phyloP scores from a whole-genome alignment of 2,888 invertebrate species.

The Agapostemon virescens region DNA sequence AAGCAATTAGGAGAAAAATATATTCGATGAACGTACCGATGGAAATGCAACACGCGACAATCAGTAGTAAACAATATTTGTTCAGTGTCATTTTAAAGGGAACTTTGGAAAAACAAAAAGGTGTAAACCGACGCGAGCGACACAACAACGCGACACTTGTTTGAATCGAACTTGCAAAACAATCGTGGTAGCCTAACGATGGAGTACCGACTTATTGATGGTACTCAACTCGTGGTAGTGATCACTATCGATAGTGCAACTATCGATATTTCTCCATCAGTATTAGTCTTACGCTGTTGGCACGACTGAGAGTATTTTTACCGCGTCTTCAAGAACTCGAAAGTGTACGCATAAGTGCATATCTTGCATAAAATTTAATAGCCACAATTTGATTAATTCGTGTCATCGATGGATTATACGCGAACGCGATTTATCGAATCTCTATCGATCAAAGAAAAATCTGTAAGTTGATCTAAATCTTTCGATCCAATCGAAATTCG shows the following conservation, averaged over 20 bases:
- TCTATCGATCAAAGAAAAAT: too few species aligned
- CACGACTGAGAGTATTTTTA: constrained; percentile 11
- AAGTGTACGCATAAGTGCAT: background rate
- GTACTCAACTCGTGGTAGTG: too few species aligned
- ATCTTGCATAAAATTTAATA: background rate
- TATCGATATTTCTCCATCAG: background rate
- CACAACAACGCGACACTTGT: constrained; percentile 2
- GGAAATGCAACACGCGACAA: constrained; percentile 32
- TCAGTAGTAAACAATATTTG: constrained; percentile 12
- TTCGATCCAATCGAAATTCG: background rate
- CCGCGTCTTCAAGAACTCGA: constrained; percentile 8
- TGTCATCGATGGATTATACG: background rate
- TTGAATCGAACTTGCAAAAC: constrained; percentile 9
- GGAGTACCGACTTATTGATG: too few species aligned
- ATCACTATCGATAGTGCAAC: too few species aligned
- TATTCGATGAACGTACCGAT: constrained; percentile 37
- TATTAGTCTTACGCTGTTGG: constrained; percentile 24
- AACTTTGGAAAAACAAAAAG: background rate
- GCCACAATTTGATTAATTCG: background rate
- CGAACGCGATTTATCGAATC: background rate
- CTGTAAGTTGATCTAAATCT: too few species aligned
- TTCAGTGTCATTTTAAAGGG: constrained; percentile 1
- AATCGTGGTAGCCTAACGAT: too few species aligned
- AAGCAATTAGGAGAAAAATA: background rate
- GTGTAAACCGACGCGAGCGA: background rate